These are phyloP conservation scores for Isurus oxyrinchus DNA, from an alignment of 2,113 vertebrate genomes.

Conservation along the genomic window DNA sequence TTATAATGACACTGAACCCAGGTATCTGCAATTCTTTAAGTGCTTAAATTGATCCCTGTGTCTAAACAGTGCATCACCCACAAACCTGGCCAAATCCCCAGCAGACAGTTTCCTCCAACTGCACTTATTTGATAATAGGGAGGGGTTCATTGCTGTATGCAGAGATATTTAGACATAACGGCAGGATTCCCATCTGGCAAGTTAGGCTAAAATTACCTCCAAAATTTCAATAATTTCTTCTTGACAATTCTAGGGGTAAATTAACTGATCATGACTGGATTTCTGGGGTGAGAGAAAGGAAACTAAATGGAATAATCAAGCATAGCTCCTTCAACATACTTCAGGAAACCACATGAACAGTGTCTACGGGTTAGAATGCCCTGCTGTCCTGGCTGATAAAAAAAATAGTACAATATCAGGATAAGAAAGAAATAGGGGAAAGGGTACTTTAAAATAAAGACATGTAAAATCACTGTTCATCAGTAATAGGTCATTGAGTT, in stretches of 20 bases:
- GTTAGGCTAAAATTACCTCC: neutral
- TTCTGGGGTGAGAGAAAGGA: neutral
- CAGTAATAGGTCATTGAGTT: neutral
- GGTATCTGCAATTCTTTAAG: too few species aligned
- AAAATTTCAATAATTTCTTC: neutral
- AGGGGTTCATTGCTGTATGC: too few species aligned
- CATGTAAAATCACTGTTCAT: neutral
- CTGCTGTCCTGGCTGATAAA: neutral
- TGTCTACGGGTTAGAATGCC: neutral
- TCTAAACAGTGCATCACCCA: too few species aligned
- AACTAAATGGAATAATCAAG: neutral
- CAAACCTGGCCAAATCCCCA: too few species aligned
- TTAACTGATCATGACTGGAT: neutral
- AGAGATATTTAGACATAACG: too few species aligned
- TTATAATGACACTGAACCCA: too few species aligned
- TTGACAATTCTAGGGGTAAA: neutral
- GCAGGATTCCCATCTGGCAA: neutral
- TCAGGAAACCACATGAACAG: neutral
- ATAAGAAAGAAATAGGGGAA: neutral
- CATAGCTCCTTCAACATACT: neutral
- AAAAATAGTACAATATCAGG: neutral
- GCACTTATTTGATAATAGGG: too few species aligned
- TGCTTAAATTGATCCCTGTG: too few species aligned
- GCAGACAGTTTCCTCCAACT: too few species aligned
- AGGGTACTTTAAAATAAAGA: neutral